Percentiles rank a stretch among this genome's conserved stretches.
Evolutionary conservation across 2,797 vertebrate genomes (phyloP).

Genomic region (Chrosomus eos): DNA sequence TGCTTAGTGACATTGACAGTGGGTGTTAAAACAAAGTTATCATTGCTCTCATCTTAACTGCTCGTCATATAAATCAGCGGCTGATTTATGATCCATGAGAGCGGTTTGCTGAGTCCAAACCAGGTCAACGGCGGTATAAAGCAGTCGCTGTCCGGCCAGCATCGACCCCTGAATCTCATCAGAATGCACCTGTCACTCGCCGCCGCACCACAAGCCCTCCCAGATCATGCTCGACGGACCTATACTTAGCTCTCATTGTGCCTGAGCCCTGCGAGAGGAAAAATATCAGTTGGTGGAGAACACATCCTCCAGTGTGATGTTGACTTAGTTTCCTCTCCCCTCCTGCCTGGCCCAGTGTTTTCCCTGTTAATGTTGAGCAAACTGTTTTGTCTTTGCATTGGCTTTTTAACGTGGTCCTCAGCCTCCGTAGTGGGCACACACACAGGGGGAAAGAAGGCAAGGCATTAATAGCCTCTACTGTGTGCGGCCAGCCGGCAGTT

Average conservation of each 20-base stretch:
- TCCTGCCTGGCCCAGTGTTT: constrained; percentile 73
- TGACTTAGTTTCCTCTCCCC: constrained; percentile 76
- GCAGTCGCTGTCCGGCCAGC: constrained; percentile 12
- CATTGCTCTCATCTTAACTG: constrained; percentile 24
- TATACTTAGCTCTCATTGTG: constrained; percentile 71
- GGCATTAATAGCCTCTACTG: constrained; percentile 93
- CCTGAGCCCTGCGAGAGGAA: constrained; percentile 60
- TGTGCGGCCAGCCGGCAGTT: constrained; percentile 88
- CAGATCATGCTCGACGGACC: constrained; percentile 51
- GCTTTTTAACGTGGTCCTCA: constrained; percentile 84
- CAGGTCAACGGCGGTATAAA: constrained; percentile 48
- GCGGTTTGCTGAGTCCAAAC: background rate
- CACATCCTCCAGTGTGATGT: constrained; percentile 80
- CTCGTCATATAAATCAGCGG: constrained; percentile 27
- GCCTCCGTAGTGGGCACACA: constrained; percentile 83
- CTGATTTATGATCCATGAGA: background rate
- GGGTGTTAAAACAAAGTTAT: background rate
- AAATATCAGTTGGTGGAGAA: constrained; percentile 74
- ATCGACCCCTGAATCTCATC: constrained; percentile 59
- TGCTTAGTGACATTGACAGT: constrained; percentile 29
- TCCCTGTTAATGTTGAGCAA: constrained; percentile 91
- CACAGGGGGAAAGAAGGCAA: constrained; percentile 77
- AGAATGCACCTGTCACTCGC: constrained; percentile 70
- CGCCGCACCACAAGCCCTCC: constrained; percentile 41
- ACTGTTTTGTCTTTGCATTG: constrained; percentile 98